A percentile compares a stretch with the other conserved stretches of the same genome.
Conservation (phyloP, 2,797 vertebrate species). For the Gallinago nigripennis region DNA sequence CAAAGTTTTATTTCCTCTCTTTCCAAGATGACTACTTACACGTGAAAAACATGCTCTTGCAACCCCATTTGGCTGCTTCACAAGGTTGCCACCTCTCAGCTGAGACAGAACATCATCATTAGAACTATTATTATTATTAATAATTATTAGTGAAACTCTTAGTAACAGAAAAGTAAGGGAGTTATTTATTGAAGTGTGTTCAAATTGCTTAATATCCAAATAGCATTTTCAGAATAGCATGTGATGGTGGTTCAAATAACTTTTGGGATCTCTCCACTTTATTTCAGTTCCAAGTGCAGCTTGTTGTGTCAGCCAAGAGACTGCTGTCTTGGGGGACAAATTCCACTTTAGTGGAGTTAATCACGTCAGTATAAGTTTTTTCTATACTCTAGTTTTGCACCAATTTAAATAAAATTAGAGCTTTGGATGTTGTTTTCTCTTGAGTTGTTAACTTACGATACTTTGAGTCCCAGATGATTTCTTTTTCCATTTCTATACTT, state of each 20-base stretch:
- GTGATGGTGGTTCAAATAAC: background rate
- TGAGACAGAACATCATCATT: background rate
- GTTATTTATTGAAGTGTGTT: background rate
- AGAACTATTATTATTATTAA: background rate
- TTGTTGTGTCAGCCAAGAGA: background rate
- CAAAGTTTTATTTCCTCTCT: background rate
- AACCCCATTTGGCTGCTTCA: background rate
- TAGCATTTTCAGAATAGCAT: background rate
- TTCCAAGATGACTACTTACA: background rate
- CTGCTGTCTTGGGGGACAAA: background rate
- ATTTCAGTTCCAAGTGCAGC: background rate
- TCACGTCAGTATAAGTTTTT: constrained; percentile 21
- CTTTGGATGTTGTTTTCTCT: constrained; percentile 29
- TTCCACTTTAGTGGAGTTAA: constrained; percentile 25
- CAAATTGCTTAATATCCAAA: background rate
- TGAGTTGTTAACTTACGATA: background rate
- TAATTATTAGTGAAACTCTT: background rate
- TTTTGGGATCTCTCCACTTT: background rate
- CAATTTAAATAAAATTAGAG: constrained; percentile 11
- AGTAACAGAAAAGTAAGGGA: background rate
- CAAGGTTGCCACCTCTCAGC: background rate
- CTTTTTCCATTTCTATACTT: background rate
- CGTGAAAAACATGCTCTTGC: background rate
- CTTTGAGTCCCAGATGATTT: background rate
- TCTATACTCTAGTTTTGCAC: background rate